Base-by-base conservation (phyloP, 1,140 invertebrate species). In the Drosophila lowei region DNA sequence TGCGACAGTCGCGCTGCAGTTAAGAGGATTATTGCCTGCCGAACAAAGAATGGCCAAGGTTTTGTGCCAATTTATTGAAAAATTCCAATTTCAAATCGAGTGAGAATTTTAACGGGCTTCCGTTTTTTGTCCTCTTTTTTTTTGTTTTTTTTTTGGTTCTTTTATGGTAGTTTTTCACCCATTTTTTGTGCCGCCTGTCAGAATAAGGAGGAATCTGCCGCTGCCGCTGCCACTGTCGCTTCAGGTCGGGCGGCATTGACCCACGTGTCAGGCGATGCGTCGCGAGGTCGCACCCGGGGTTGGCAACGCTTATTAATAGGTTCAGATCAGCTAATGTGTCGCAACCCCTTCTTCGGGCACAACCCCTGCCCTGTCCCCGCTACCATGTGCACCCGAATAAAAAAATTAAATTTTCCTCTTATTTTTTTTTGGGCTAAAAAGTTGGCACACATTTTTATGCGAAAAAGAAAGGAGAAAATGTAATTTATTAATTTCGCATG, bases 401-500 rank as follows among this genome's bases (percentile, higher is more conserved):
- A 65, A 73, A 76, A 79, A 79, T 83, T 67, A 52, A 77, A 77
- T 83, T 81, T 71, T 59, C 49, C 50, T 63, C 54, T 62, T 44
- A 42, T 42, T 3, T 41, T 56, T 72, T 72, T 77, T 81, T 77
- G 38, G 57, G 75, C 59, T 88, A 64, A 88, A 90, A 90, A 90
- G 83, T 90, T 90, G 89, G 70, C 74, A 86, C 72, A 52, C 65
- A 54, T 58, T 64, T 76, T 72, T 83, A 52, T 52, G 49, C 57
- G 58, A 75, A 77, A 85, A 79, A 65, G 55, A 50, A 78, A 74
- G 38, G 38, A 59, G 50, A 79, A 77, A 77, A 48, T 55, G 75
- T 81, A 90, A 90, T 90, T 90, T 90, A 90, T 90, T 79, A 90
- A 90, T 90, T 90, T 90, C 72, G 62, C 84, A 80, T 78, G 70